Base-by-base conservation (phyloP, 2,113 vertebrate species). In the Anser brachyrhynchus region DNA sequence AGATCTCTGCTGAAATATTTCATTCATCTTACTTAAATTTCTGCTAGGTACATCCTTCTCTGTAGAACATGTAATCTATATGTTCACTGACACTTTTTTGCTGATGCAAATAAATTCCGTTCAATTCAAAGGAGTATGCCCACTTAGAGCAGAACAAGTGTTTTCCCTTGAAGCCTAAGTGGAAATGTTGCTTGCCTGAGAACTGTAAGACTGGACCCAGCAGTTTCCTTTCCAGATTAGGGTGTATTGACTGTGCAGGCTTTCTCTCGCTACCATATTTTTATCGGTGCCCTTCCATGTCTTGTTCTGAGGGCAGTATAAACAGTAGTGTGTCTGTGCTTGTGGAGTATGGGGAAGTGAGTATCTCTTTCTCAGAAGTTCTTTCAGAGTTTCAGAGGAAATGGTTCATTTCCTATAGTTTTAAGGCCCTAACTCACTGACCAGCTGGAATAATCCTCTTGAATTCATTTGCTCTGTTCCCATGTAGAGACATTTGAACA, bases 401-500 rank as follows among this genome's bases (percentile, higher is more conserved):
- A 74, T 41, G 4, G 3, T 59, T 75, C 2, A 12, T 91, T 93
- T 75, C 37, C 51, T 43, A 21, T 3, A 13, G 3, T 4, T 79
- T 69, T 62, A 90, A 46, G 31, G 4, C 51, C 21, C 39, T 72
- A 58, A 20, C 6, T 87, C 10, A 0, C 33, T 70, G 52, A 79
- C 18, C 16, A 6, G 1, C 11, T 58, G 35, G 31, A 89, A 84
- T 37, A 88, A 87, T 51, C 19, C 13, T 54, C 14, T 26, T 5
- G 33, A 91, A 54, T 73, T 59, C 1, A 39, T 83, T 59, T 17
- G 1, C 13, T 78, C 17, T 71, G 3, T 57, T 91, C 18, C 18
- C 6, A 0, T 37, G 35, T 14, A 78, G 18, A 57, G 89, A 20
- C 0, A 0, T 43, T 90, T 59, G 15, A 0, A 1, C 4, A 31